Base-by-base conservation (phyloP, 2,113 vertebrate species). In the Alethe castanea region DNA sequence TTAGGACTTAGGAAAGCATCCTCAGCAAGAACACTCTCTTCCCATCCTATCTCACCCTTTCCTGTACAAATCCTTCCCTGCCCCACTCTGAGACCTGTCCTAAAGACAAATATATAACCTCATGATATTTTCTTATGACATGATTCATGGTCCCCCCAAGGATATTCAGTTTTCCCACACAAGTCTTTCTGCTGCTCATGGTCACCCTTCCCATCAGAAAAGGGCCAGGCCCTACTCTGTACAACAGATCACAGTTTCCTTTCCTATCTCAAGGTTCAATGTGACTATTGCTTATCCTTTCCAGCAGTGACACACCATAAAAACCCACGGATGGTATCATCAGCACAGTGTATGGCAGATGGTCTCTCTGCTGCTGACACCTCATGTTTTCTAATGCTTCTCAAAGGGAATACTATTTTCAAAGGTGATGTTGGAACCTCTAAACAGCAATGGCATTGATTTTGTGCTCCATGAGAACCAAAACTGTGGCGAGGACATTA, bases 71-170 rank as follows among this genome's bases (percentile, higher is more conserved):
- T 42, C 47, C 23, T n/a, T 40, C 47, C 6, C 18, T 38, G 8
- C 11, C 28, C 3, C 3, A 22, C 22, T 40, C 35, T 11, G 2
- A 28, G 18, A n/a, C 1, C 0, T 9, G 5, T 40, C 42, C 36
- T 19, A 0, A 52, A 42, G 9, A 19, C 25, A 70, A 12, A 24
- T 28, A 36, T 7, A 15, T 19, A 4, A 15, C 18, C 48, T 6
- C 14, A 6, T 14, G 1, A 14, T 29, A 42, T 35, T 29, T 28
- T 23, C 24, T 7, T 14, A 18, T 5, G 2, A 53, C 19, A 19
- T 1, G 3, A 14, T 23, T 35, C 24, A 8, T 35, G 24, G 1
- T 42, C 12, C 60, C 12, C 7, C 45, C 54, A 60, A 29, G 15
- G 6, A 42, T 60, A 42, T 59, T n/a, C 31, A 6, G 15, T 52